phyloP scores from a whole-genome alignment of 2,113 vertebrate species.

The Mobula hypostoma region DNA sequence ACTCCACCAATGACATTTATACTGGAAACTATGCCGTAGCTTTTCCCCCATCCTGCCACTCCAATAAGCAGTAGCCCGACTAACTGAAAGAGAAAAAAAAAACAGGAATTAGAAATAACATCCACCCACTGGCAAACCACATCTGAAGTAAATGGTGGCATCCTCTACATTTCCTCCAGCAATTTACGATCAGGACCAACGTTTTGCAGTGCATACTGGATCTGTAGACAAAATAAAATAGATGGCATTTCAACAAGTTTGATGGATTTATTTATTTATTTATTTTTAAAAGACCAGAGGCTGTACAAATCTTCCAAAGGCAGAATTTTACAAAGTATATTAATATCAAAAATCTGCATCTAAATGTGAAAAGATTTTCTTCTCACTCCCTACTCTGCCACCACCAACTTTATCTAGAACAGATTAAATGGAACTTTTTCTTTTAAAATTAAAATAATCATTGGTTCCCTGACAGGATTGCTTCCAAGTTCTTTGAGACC shows the following conservation, averaged over 20 bases:
- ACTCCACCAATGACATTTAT: conserved; percentile 85
- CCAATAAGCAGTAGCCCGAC: conserved; percentile 82
- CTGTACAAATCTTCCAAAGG: too few species aligned
- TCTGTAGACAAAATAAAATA: neutral
- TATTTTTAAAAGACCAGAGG: too few species aligned
- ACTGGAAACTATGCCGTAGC: conserved; percentile 78
- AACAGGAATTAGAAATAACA: conserved; percentile 19
- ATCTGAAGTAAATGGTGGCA: neutral
- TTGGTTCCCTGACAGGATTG: too few species aligned
- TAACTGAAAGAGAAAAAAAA: conserved; percentile 54
- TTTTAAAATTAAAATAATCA: too few species aligned
- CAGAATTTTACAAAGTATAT: too few species aligned
- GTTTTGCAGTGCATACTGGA: neutral
- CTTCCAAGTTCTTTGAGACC: too few species aligned
- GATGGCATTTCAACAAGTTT: neutral
- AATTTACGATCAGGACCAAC: neutral
- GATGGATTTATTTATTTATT: too few species aligned
- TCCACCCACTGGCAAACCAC: neutral
- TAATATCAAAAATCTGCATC: too few species aligned
- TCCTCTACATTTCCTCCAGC: neutral
- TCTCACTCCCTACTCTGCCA: too few species aligned
- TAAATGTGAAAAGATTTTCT: too few species aligned
- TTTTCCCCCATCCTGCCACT: conserved; percentile 82
- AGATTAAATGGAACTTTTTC: too few species aligned
- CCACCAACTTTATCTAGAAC: too few species aligned